Percentiles rank a stretch among this genome's conserved stretches.
phyloP scores from a whole-genome alignment of 1,140 invertebrate species.

The Trypoxylus dichotomus region DNA sequence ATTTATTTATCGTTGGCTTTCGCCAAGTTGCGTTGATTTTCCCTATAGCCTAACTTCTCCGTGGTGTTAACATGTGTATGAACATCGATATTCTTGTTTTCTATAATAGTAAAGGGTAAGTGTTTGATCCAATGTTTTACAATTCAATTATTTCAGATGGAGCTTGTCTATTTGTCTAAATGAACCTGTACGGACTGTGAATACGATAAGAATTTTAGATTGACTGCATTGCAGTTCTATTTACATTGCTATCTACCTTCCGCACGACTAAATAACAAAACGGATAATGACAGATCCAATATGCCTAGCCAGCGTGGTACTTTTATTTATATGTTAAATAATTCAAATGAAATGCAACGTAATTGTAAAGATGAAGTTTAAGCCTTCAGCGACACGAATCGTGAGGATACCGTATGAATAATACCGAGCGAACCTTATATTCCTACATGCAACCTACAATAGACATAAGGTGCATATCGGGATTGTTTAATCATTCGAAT shows the following conservation, averaged over 20 bases:
- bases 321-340: neutral
- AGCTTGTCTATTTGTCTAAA: too few species aligned
- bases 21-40: too few species aligned
- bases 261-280: neutral
- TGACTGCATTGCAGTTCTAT: neutral
- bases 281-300: constrained; percentile 3
- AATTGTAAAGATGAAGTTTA: neutral
- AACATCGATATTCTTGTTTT: too few species aligned
- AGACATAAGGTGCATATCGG: neutral
- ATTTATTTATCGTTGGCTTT: too few species aligned
- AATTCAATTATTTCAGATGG: too few species aligned
- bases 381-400: constrained; percentile 5
- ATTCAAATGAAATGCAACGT: constrained; percentile 10
- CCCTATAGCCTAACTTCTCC: too few species aligned
- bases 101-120: too few species aligned
- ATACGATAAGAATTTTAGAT: too few species aligned
- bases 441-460: neutral
- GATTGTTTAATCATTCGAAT: neutral
- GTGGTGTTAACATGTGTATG: too few species aligned
- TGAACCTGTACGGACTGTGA: too few species aligned
- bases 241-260: neutral
- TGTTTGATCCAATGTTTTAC: too few species aligned
- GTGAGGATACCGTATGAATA: neutral
- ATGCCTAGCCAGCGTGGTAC: neutral
- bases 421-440: neutral